Conservation (phyloP, 2,888 invertebrate species). For the Scaptomyza tumidula region DNA sequence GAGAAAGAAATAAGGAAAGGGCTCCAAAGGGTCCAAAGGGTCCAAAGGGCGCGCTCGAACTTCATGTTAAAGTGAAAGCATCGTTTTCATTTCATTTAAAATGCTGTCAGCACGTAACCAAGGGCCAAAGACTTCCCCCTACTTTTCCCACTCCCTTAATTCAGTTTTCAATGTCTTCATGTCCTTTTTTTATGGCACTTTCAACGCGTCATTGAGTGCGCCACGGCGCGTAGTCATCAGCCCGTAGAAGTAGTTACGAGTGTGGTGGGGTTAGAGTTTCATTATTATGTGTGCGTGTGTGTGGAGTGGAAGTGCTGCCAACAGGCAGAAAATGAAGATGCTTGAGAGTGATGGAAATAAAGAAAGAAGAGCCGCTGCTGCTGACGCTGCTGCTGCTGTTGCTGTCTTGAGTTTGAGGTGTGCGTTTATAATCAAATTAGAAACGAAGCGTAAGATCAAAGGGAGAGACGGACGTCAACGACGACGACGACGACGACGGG, state of each 20-base stretch:
- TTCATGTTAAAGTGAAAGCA: conserved; percentile 64
- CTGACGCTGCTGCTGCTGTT: background rate
- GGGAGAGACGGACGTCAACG: conserved; percentile 12
- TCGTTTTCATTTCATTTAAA: conserved; percentile 80
- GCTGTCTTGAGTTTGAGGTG: conserved; percentile 48
- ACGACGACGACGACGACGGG: conserved; percentile 11
- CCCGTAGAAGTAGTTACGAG: conserved; percentile 32
- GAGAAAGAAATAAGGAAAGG: background rate
- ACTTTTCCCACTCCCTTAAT: background rate
- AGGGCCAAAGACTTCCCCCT: conserved; percentile 24
- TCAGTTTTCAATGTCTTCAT: conserved; percentile 63
- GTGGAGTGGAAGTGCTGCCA: conserved; percentile 50
- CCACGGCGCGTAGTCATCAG: conserved; percentile 76
- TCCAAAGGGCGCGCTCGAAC: background rate
- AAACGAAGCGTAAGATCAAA: conserved; percentile 79
- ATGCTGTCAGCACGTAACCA: conserved; percentile 77
- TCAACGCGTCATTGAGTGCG: conserved; percentile 81
- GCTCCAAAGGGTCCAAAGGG: background rate
- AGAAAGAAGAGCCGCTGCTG: background rate
- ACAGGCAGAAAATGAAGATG: conserved; percentile 74
- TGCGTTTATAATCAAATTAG: conserved; percentile 82
- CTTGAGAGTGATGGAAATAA: conserved; percentile 31
- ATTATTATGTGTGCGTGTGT: background rate
- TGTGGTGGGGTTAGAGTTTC: conserved; percentile 5
- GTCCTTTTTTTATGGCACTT: conserved; percentile 78